phyloP scores from a whole-genome alignment of 92 coral and sea anemone species.

The Epizoanthus scotinus region DNA sequence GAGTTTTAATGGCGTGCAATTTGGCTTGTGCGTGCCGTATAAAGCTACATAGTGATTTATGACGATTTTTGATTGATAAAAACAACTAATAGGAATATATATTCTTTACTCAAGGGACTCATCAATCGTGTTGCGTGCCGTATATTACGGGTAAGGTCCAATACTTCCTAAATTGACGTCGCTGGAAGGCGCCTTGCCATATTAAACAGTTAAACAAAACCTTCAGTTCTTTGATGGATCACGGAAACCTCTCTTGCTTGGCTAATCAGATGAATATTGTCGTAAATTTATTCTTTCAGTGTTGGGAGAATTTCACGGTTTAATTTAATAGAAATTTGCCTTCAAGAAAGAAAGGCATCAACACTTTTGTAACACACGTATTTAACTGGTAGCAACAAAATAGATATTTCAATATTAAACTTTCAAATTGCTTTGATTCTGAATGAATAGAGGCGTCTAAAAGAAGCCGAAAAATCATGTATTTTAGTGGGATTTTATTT shows the following conservation, averaged over 20 bases:
- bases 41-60: neutral
- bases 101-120: neutral
- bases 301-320: constrained; percentile 5
- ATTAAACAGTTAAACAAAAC: constrained; percentile 29
- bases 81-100: constrained; percentile 4
- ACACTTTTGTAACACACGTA: neutral
- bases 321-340: neutral
- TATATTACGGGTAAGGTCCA: neutral
- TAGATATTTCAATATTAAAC: neutral
- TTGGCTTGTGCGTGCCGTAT: constrained; percentile 11
- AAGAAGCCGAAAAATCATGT: neutral
- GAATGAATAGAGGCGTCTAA: neutral
- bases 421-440: neutral
- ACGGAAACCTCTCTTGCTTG: constrained; percentile 34
- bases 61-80: neutral
- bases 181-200: constrained; percentile 29
- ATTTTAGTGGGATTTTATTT: neutral
- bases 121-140: constrained; percentile 33
- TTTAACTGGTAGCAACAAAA: neutral
- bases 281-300: neutral
- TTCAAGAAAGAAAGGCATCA: neutral
- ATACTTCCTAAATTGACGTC: constrained; percentile 11
- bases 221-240: constrained; percentile 24
- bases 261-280: constrained; percentile 29
- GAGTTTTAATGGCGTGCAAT: neutral